Evolutionary conservation across 2,888 invertebrate species (phyloP).

Genomic region (Oxystoma pomonae): DNA sequence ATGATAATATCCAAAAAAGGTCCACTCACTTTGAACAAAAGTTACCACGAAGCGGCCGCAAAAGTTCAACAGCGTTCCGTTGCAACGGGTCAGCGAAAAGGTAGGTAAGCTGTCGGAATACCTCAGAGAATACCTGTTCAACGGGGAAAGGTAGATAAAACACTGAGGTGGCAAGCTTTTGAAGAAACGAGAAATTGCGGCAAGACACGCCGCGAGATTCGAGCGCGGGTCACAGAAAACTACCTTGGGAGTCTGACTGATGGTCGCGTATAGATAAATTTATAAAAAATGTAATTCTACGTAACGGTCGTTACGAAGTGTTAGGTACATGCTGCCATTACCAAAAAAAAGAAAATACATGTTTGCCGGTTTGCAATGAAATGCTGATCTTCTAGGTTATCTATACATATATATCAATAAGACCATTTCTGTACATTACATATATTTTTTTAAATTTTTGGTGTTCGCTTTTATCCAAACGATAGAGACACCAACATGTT

Average conservation of each 20-base stretch:
- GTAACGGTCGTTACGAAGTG: too few species aligned
- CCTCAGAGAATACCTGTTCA: constrained; percentile 25
- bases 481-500: too few species aligned
- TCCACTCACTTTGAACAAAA: constrained; percentile 14
- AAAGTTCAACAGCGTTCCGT: constrained; percentile 12
- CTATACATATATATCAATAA: too few species aligned
- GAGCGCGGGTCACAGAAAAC: constrained; percentile 1
- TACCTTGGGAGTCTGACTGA: not conserved
- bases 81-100: constrained; percentile 16
- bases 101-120: constrained; percentile 6
- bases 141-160: constrained; percentile 26
- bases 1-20: not conserved
- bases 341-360: too few species aligned
- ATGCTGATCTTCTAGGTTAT: too few species aligned
- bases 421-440: too few species aligned
- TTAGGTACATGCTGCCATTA: too few species aligned
- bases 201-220: constrained; percentile 9
- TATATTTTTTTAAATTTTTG: too few species aligned
- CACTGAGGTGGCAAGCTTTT: constrained; percentile 22
- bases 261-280: too few species aligned
- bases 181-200: constrained; percentile 9
- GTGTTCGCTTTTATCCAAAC: too few species aligned
- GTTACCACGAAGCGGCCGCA: constrained; percentile 12
- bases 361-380: too few species aligned
- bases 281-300: too few species aligned